A percentile compares a stretch with the other conserved stretches of the same genome.
Conservation (phyloP, 2,113 vertebrate genomes). For the Thomomys bottae region DNA sequence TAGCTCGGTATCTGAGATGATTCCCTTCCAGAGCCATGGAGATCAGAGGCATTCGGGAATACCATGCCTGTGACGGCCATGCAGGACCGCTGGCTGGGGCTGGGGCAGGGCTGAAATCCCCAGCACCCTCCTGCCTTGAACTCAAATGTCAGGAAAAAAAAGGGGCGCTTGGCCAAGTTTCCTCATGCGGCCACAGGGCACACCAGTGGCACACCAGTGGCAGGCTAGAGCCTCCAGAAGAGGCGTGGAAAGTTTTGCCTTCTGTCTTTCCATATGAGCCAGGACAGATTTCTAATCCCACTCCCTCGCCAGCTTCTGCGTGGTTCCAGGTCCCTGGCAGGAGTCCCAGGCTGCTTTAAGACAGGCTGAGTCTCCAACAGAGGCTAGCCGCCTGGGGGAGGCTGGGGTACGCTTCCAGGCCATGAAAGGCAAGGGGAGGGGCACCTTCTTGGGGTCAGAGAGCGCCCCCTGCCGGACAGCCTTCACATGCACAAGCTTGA, state of each 20-base stretch:
- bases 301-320: not conserved
- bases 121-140: not conserved
- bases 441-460: too few relatives aligned
- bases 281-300: not conserved
- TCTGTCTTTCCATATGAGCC: not conserved
- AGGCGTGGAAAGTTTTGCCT: not conserved
- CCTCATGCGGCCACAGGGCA: not conserved
- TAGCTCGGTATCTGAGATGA: too few relatives aligned
- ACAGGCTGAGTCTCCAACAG: not conserved
- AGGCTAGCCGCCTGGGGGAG: not conserved
- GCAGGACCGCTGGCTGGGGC: too few relatives aligned
- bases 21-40: too few relatives aligned
- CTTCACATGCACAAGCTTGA: not conserved
- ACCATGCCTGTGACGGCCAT: too few relatives aligned
- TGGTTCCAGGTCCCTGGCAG: not conserved
- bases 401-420: not conserved
- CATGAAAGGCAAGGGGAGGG: not conserved
- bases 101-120: fast-evolving
- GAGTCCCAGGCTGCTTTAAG: not conserved
- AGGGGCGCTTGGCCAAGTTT: too few relatives aligned
- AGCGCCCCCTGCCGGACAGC: not conserved
- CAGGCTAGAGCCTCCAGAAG: not conserved
- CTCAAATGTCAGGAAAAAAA: fast-evolving
- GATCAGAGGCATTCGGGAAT: too few relatives aligned
- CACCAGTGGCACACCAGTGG: fast-evolving